A percentile compares a stretch with the other conserved stretches of the same genome.
Conservation (phyloP, 1,140 invertebrate species). For the Cyclina sinensis region DNA sequence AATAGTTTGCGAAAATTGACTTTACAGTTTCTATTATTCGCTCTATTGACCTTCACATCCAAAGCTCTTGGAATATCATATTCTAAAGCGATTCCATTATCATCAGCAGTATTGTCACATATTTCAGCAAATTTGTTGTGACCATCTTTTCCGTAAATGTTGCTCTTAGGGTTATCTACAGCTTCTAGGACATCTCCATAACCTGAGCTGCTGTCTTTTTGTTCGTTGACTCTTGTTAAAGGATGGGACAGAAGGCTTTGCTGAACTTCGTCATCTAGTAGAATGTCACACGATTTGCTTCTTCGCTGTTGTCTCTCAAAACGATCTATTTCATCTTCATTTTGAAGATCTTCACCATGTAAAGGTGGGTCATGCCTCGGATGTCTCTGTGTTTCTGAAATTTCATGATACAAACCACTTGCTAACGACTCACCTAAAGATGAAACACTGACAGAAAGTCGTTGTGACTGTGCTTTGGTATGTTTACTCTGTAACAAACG, state of each 20-base stretch:
- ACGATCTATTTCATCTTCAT: too few species aligned
- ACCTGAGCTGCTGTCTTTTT: neutral
- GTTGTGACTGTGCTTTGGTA: neutral
- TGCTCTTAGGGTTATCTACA: neutral
- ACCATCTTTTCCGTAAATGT: neutral
- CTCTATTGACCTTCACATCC: too few species aligned
- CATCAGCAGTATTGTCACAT: too few species aligned
- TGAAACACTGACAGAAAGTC: neutral
- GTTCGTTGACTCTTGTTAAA: neutral
- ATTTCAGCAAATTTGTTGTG: neutral
- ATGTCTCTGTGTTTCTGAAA: neutral
- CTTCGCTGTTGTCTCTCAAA: neutral
- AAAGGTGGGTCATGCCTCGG: too few species aligned
- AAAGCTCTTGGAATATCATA: too few species aligned
- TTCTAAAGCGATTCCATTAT: too few species aligned
- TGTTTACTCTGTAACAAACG: too few species aligned
- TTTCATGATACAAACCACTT: too few species aligned
- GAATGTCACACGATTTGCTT: constrained; percentile 2
- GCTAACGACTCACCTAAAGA: neutral
- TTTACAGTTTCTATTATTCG: too few species aligned
- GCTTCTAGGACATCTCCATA: neutral
- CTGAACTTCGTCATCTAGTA: neutral
- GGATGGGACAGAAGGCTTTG: neutral
- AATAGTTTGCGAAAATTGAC: neutral
- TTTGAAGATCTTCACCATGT: too few species aligned